Conservation (phyloP, 2,888 invertebrate species). For the Troides helena region DNA sequence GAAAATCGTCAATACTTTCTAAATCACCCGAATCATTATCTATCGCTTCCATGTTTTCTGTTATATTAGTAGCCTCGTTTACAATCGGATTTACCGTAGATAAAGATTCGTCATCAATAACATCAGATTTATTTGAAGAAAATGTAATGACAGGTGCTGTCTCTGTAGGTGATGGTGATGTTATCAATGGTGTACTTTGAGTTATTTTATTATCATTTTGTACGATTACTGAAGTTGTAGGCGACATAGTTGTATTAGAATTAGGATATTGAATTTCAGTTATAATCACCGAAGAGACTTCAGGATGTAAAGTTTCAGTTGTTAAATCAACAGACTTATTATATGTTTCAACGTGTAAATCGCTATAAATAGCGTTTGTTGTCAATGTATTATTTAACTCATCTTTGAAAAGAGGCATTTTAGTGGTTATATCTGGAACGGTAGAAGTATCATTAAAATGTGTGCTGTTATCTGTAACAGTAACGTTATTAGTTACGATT, state of each 20-base stretch:
- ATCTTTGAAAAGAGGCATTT: constrained; percentile 48
- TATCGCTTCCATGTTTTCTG: constrained; percentile 35
- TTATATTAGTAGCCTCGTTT: constrained; percentile 18
- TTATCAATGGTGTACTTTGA: neutral
- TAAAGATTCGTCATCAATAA: neutral
- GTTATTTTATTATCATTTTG: neutral
- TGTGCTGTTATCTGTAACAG: constrained; percentile 45
- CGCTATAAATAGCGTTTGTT: neutral
- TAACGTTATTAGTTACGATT: constrained; percentile 53
- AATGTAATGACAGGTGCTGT: neutral
- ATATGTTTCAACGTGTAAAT: neutral
- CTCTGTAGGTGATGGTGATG: neutral
- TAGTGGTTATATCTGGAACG: constrained; percentile 58
- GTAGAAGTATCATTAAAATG: constrained; percentile 40
- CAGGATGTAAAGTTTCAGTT: constrained; percentile 10
- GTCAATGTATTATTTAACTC: constrained; percentile 20
- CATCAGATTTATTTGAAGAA: constrained; percentile 3
- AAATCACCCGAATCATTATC: constrained; percentile 41
- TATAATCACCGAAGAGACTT: neutral
- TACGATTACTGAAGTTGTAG: constrained; percentile 1
- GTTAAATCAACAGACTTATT: neutral
- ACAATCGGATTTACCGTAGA: constrained; percentile 1
- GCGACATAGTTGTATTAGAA: constrained; percentile 3
- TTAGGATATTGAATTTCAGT: constrained; percentile 4
- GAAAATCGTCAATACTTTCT: constrained; percentile 59